phyloP scores from a whole-genome alignment of 1,140 invertebrate species.

The Diploscapter pachys region DNA sequence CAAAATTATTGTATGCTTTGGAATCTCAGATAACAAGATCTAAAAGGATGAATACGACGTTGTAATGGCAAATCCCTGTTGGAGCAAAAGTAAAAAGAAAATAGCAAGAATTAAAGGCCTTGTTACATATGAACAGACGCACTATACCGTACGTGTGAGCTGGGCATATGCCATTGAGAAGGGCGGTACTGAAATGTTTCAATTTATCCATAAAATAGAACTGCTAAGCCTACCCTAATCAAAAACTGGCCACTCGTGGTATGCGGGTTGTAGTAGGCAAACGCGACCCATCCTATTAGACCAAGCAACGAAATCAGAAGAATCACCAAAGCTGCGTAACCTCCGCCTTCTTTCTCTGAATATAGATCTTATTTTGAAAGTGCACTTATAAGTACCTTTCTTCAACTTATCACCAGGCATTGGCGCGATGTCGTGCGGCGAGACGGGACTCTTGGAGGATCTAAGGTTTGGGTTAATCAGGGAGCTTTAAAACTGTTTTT shows the following conservation, averaged over 20 bases:
- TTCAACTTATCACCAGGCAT: background rate
- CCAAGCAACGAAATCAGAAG: slow-evolving; percentile 67
- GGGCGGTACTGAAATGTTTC: slow-evolving; percentile 77
- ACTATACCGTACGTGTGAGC: slow-evolving; percentile 51
- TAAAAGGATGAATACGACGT: too few relatives aligned
- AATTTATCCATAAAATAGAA: background rate
- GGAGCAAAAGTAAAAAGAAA: too few relatives aligned
- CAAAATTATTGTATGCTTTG: too few relatives aligned
- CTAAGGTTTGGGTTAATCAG: background rate
- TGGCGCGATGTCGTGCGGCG: background rate
- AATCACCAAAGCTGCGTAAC: slow-evolving; percentile 70
- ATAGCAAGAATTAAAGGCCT: too few relatives aligned
- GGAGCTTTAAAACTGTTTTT: background rate
- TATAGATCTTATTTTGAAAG: background rate
- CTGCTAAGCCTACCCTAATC: slow-evolving; percentile 76
- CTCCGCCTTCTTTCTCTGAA: slow-evolving; percentile 36
- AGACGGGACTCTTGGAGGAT: too few relatives aligned
- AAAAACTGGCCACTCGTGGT: slow-evolving; percentile 88
- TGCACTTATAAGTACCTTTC: background rate
- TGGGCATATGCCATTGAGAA: slow-evolving; percentile 79
- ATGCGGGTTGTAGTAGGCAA: slow-evolving; percentile 92
- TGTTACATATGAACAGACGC: slow-evolving; percentile 55
- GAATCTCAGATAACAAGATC: too few relatives aligned
- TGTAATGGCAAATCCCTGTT: too few relatives aligned
- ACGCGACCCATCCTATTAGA: slow-evolving; percentile 74